Evolutionary conservation across 2,797 vertebrate species (phyloP).

Genomic region (Echiichthys vipera): DNA sequence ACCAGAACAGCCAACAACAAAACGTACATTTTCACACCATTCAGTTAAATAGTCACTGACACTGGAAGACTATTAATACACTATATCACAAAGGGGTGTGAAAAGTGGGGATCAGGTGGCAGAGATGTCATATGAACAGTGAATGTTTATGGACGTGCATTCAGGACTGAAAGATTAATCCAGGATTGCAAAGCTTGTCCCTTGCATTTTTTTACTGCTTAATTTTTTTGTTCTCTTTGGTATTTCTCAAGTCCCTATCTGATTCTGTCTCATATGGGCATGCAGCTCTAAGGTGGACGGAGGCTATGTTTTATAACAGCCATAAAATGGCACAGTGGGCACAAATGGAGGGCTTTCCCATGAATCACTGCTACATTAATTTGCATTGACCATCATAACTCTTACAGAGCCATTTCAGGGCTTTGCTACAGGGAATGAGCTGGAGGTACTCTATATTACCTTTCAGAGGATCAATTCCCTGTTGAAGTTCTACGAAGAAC

Average conservation of each 20-base stretch:
- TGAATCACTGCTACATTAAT: constrained; percentile 66
- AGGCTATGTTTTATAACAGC: constrained; percentile 61
- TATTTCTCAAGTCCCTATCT: constrained; percentile 51
- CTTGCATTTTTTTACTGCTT: constrained; percentile 8
- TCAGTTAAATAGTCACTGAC: constrained; percentile 34
- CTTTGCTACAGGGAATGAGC: constrained; percentile 45
- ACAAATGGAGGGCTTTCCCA: constrained; percentile 42
- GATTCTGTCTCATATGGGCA: constrained; percentile 41
- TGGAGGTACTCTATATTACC: constrained; percentile 47
- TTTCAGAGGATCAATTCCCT: constrained; percentile 38
- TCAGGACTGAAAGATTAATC: constrained; percentile 16
- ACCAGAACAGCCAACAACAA: constrained; percentile 21
- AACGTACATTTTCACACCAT: constrained; percentile 39
- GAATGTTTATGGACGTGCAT: background rate
- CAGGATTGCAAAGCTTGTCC: background rate
- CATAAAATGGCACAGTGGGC: constrained; percentile 65
- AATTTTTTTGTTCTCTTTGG: constrained; percentile 11
- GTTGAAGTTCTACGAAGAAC: constrained; percentile 15
- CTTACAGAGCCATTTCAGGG: constrained; percentile 45
- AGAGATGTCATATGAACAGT: constrained; percentile 30
- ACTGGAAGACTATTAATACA: constrained; percentile 14
- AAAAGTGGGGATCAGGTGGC: constrained; percentile 50
- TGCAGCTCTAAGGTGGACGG: constrained; percentile 38
- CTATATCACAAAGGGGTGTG: constrained; percentile 26
- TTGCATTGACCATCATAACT: constrained; percentile 67